Percentiles rank a stretch among this genome's conserved stretches.
These are phyloP conservation scores for Machaerirhynchus nigripectus DNA, from an alignment of 2,113 vertebrate genomes.

Conservation along the genomic window DNA sequence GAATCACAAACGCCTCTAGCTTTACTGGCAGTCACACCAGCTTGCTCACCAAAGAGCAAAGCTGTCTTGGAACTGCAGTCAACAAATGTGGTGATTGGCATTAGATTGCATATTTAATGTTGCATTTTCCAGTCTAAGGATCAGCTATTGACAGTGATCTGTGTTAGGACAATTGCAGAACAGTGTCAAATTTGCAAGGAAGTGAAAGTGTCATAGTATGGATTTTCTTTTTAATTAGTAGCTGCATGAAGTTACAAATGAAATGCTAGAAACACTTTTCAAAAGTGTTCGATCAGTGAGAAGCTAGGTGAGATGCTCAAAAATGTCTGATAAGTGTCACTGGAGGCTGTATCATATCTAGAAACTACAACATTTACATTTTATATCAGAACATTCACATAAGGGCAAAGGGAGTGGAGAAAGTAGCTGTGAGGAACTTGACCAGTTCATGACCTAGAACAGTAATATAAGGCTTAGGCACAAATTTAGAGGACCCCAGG, in stretches of 20 bases:
- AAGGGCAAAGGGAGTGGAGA: neutral
- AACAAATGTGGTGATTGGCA: neutral
- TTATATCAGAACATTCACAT: neutral
- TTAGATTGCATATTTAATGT: neutral
- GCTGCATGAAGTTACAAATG: neutral
- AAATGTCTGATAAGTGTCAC: neutral
- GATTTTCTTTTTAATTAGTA: neutral
- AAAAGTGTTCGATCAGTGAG: neutral
- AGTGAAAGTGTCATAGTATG: accelerated
- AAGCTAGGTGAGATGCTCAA: neutral
- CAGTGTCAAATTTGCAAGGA: neutral
- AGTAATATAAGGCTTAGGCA: neutral
- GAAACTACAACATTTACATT: neutral
- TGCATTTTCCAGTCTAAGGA: neutral
- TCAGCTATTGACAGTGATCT: neutral
- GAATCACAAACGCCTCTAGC: neutral
- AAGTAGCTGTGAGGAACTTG: neutral
- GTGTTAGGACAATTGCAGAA: neutral
- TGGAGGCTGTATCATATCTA: neutral
- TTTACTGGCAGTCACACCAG: neutral
- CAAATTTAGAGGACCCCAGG: neutral
- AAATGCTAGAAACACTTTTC: neutral
- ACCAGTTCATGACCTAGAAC: neutral
- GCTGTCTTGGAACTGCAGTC: neutral
- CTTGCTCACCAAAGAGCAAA: neutral